These are phyloP conservation scores for Andrena chrysosceles DNA, from an alignment of 2,888 invertebrate genomes.

Conservation along the genomic window DNA sequence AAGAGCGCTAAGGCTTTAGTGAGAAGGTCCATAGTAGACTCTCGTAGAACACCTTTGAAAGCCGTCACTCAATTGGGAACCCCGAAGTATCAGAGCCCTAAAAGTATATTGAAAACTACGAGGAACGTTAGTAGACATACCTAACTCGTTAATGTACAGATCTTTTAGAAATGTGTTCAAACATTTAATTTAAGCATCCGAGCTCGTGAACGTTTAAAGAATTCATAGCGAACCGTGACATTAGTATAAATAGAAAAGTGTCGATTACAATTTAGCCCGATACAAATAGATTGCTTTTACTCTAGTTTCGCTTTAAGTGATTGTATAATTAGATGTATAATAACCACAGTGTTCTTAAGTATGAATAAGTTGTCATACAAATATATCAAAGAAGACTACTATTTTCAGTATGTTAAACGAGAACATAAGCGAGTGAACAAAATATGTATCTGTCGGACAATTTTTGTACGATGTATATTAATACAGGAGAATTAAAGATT, in stretches of 20 bases:
- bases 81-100: constrained; percentile 80
- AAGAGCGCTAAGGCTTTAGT: constrained; percentile 86
- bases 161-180: constrained; percentile 15
- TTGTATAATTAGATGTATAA: constrained; percentile 9
- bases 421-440: constrained; percentile 18
- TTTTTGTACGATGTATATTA: constrained; percentile 11
- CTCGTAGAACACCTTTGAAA: constrained; percentile 87
- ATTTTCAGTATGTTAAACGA: constrained; percentile 28
- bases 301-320: not conserved
- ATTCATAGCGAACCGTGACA: constrained; percentile 1
- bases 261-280: constrained; percentile 7
- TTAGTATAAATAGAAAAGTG: constrained; percentile 5
- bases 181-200: not conserved
- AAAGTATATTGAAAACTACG: constrained; percentile 75
- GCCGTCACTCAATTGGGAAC: constrained; percentile 80
- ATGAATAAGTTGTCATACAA: constrained; percentile 13
- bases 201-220: not conserved
- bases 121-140: constrained; percentile 73
- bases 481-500: constrained; percentile 12
- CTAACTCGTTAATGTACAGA: constrained; percentile 36
- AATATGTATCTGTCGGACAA: not conserved
- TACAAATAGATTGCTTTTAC: constrained; percentile 9
- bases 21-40: constrained; percentile 84
- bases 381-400: constrained; percentile 3
- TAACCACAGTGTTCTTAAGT: constrained; percentile 26